Conservation (phyloP, 2,888 invertebrate species). For the Dynastes tityus region DNA sequence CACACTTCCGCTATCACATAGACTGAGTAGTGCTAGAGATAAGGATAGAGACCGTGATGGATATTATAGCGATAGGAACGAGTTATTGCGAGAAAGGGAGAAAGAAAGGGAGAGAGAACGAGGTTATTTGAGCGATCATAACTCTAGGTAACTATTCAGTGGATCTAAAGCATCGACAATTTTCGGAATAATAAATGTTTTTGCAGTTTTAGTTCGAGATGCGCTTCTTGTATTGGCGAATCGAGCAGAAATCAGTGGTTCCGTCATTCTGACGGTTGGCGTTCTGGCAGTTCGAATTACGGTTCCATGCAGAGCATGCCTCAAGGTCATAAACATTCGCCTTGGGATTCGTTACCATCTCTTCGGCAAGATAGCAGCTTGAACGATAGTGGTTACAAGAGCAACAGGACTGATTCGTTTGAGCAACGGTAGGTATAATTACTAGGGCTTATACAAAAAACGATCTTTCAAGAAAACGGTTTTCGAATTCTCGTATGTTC, state of each 20-base stretch:
- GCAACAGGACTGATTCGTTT: conserved; percentile 88
- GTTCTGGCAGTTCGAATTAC: conserved; percentile 81
- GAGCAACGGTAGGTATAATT: conserved; percentile 82
- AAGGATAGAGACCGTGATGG: conserved; percentile 83
- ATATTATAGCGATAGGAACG: conserved; percentile 92
- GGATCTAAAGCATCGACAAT: background rate
- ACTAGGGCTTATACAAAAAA: background rate
- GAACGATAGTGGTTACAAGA: conserved; percentile 90
- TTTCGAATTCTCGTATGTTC: no score
- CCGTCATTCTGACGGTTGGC: conserved; percentile 92
- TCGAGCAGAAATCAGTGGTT: conserved; percentile 92
- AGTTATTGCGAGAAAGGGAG: conserved; percentile 84
- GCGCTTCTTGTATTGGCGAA: conserved; percentile 92
- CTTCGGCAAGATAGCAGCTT: conserved; percentile 89
- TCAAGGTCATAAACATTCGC: conserved; percentile 81
- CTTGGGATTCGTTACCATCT: conserved; percentile 91
- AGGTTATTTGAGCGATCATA: conserved; percentile 87
- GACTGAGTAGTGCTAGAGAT: conserved; percentile 77
- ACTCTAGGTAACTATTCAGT: conserved; percentile 75
- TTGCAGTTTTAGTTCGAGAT: conserved; percentile 75
- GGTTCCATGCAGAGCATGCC: conserved; percentile 73
- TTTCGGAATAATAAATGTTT: background rate
- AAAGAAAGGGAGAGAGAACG: conserved; percentile 77
- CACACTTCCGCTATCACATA: conserved; percentile 86
- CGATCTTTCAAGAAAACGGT: no score